Evolutionary conservation across 2,888 invertebrate genomes (phyloP).

Genomic region (Fissipunctia ypsillon): DNA sequence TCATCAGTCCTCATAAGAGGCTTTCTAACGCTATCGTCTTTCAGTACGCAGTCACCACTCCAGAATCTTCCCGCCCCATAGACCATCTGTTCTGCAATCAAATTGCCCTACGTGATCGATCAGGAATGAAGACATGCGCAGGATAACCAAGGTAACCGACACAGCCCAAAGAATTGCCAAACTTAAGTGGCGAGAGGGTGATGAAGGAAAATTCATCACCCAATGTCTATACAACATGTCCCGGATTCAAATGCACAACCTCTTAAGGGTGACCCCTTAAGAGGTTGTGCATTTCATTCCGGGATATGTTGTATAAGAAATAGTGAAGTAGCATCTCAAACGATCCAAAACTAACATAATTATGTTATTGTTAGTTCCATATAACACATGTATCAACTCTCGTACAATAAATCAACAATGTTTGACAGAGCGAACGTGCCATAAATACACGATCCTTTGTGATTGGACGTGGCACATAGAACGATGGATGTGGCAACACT

Average conservation of each 20-base stretch:
- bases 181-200: no score
- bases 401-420: slow-evolving; percentile 63
- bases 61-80: not conserved
- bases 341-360: slow-evolving; percentile 8
- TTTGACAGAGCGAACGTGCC: slow-evolving; percentile 66
- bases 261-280: no score
- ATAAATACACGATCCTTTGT: slow-evolving; percentile 64
- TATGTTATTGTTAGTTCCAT: slow-evolving; percentile 34
- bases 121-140: not conserved
- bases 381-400: slow-evolving; percentile 57
- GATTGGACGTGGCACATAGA: slow-evolving; percentile 49
- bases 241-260: no score
- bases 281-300: no score
- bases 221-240: not conserved
- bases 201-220: not conserved
- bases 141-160: not conserved
- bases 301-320: slow-evolving; percentile 21
- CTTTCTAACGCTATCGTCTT: not conserved
- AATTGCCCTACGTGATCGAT: not conserved
- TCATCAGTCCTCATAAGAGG: not conserved
- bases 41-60: not conserved
- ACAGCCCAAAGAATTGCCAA: not conserved
- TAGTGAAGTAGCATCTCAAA: not conserved
- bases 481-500: slow-evolving; percentile 50
- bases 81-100: not conserved